A percentile compares a stretch with the other conserved stretches of the same genome.
Evolutionary conservation across 2,888 invertebrate genomes (phyloP).

Genomic region (Sipha maydis): DNA sequence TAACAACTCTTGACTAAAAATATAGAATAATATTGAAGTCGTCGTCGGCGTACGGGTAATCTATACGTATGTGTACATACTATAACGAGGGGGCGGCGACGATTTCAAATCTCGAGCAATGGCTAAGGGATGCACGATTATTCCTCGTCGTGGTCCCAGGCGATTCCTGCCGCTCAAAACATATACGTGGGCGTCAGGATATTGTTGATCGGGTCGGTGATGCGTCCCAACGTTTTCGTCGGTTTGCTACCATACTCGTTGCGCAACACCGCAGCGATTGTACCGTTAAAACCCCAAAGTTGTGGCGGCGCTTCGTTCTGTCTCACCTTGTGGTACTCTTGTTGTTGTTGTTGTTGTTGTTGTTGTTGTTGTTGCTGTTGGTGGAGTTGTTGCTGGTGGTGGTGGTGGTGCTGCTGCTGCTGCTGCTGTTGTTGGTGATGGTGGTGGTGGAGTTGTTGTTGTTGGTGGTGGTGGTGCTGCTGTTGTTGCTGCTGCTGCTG

Average conservation of each 20-base stretch:
- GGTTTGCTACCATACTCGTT: constrained; percentile 56
- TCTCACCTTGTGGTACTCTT: constrained; percentile 38
- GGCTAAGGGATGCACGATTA: not conserved
- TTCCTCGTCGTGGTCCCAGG: not conserved
- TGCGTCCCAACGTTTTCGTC: constrained; percentile 53
- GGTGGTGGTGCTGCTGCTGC: not conserved
- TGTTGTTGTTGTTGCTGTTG: constrained; percentile 27
- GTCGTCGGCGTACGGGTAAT: too few species aligned
- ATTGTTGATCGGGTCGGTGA: constrained; percentile 60
- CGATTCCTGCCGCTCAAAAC: constrained; percentile 26
- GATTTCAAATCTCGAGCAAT: too few species aligned
- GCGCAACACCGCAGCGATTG: constrained; percentile 56
- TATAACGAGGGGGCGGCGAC: too few species aligned
- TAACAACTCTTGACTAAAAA: not conserved
- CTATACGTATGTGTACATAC: too few species aligned
- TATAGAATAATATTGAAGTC: not conserved
- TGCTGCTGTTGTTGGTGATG: constrained; percentile 1
- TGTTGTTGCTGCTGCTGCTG: constrained; percentile 10
- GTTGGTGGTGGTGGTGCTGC: constrained; percentile 19
- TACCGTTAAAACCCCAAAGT: constrained; percentile 58
- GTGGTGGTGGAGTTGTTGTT: constrained; percentile 5
- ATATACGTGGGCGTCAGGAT: constrained; percentile 58
- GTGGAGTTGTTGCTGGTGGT: not conserved
- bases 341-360: constrained; percentile 36
- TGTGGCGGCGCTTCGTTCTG: constrained; percentile 4